phyloP scores from a whole-genome alignment of 1,140 invertebrate genomes.

The Probaryconus sp. region DNA sequence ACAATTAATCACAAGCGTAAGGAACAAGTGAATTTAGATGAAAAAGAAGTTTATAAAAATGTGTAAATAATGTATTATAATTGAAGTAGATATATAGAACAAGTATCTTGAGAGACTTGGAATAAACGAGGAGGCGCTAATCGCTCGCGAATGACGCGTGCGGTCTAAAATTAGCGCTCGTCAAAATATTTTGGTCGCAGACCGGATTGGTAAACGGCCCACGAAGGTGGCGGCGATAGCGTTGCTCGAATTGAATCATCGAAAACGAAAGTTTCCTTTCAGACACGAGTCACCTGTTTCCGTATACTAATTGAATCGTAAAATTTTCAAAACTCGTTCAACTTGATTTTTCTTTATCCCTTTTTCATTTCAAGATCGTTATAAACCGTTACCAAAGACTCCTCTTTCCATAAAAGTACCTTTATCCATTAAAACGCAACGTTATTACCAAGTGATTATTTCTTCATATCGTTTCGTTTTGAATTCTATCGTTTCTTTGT shows the following conservation, averaged over 20 bases:
- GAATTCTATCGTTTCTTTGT: too few relatives aligned
- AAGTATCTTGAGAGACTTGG: conserved; percentile 14
- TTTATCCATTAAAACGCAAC: too few relatives aligned
- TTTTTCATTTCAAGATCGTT: too few relatives aligned
- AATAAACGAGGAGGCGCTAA: conserved; percentile 39
- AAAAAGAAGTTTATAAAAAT: too few relatives aligned
- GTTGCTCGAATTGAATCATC: conserved; percentile 4
- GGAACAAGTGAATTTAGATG: too few relatives aligned
- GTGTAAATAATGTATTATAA: not conserved
- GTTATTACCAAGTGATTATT: too few relatives aligned
- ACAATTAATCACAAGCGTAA: too few relatives aligned
- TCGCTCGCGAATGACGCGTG: conserved; percentile 60
- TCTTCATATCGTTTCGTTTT: too few relatives aligned
- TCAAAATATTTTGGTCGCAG: conserved; percentile 62
- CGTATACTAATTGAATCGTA: too few relatives aligned
- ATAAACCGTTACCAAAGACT: conserved; percentile 8
- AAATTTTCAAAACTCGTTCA: too few relatives aligned
- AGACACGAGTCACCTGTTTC: not conserved
- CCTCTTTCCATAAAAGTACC: too few relatives aligned
- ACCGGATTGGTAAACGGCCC: conserved; percentile 41
- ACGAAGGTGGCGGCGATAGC: conserved; percentile 11
- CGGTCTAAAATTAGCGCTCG: conserved; percentile 57
- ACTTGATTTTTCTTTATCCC: too few relatives aligned
- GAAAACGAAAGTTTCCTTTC: conserved; percentile 22
- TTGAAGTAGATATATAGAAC: conserved; percentile 5